Base-by-base conservation (phyloP, 2,888 invertebrate species). In the Therioaphis trifolii region DNA sequence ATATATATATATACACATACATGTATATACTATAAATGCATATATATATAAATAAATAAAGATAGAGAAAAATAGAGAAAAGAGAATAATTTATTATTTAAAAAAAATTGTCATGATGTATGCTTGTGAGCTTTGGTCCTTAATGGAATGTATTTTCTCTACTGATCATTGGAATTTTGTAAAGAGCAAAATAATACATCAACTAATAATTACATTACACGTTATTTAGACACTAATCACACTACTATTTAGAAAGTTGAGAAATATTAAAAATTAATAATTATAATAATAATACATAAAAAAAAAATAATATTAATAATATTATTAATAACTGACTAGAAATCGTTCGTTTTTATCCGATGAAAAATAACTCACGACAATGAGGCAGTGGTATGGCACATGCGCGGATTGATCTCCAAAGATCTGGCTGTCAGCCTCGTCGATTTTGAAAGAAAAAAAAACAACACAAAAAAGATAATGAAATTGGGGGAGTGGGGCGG, bases 321-420 rank as follows among this genome's bases (percentile, higher is more conserved):
- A 68, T 52, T 35, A 29, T 29, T 24, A 66, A 29, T 27, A 82
- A 72, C 72, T 82, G 82, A 82, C 82, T 82, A 82, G 82, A 82
- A 74, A 82, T 82, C 82, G 72, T 72, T 80, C 49, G 24, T 71
- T 80, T 79, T 61, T 24, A 80, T 69, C 71, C 58, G 21, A 63
- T 74, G 82, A 72, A 82, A 82, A 82, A 82, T 82, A 82, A 82
- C 82, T 82, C 82, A 80, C 80, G 80, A 80, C 71, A 80, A 66
- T 46, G 80, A 80, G 80, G 80, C 80, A 80, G 80, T 80, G 80
- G 80, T 80, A 80, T 80, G 80, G 80, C 80, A 80, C 80, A 80
- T 35, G 49, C 80, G 80, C 80, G 80, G 71, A 80, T 80, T 27
- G 71, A 71, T 61, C 27, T 80, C 69, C 79, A 69, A 71, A 72